Base-by-base conservation (phyloP, 92 coral and sea anemone genomes). In the Metridium senile region DNA sequence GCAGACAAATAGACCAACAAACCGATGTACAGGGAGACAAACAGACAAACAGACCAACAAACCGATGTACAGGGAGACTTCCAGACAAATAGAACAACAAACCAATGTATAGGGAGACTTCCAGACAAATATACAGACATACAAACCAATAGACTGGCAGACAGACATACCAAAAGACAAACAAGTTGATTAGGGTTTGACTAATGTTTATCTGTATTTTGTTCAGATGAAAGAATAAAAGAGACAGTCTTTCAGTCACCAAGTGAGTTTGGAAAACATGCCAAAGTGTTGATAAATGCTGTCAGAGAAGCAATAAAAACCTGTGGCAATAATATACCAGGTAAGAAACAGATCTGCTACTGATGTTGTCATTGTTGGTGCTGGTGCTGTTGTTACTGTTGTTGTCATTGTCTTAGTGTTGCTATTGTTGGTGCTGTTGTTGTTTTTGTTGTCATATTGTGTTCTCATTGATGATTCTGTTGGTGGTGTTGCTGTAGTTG, bases 271-370 rank as follows among this genome's bases (percentile, higher is more conserved):
- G 85, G 82, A 71, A 88, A 81, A 72, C 79, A 83, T 80, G 79
- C 82, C 31, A 74, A 62, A 10, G 58, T 89, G 16, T 23, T 92
- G 61, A 92, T 81, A 25, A 89, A 53, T 80, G 87, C 88, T 20
- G 70, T 69, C 19, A 92, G 91, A 66, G 93, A 92, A 70, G 97
- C 83, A 19, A 82, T 92, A 26, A 81, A 76, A 61, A 73, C 91
- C 18, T 72, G 92, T 71, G 93, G 97, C n/a, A 25, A 22, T 26
- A 91, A 92, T 49, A 63, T 92, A 2, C 43, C 66, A 58, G 93
- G 97, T 91, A 66, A 75, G n/a, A 39, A 13, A n/a, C n/a, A n/a
- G n/a, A n/a, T n/a, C n/a, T 39, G 49, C 13, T 4, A 4, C 13
- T 39, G 49, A 39, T 39, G 13, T 39, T 39, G 49, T 39, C 8